Evolutionary conservation across 2,113 vertebrate species (phyloP).

Genomic region (Cyanoderma ruficeps): DNA sequence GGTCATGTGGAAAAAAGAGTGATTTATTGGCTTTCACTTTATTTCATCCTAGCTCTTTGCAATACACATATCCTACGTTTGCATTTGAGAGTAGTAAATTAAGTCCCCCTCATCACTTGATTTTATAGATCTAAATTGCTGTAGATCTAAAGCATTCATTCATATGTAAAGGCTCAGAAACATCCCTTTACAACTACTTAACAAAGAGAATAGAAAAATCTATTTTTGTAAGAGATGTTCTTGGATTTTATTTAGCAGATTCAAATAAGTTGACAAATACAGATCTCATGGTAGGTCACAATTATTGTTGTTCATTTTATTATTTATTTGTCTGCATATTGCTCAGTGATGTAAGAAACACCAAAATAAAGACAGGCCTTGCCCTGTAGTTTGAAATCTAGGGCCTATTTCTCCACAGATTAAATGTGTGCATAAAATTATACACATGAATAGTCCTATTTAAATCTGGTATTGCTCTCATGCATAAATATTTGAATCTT

Average conservation of each 20-base stretch:
- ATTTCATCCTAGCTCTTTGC: neutral
- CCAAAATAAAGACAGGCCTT: constrained; percentile 7
- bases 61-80: neutral
- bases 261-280: constrained; percentile 4
- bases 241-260: constrained; percentile 21
- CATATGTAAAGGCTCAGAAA: neutral
- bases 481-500: constrained; percentile 43
- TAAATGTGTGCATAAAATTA: constrained; percentile 31
- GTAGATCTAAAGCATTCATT: neutral
- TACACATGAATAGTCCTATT: constrained; percentile 27
- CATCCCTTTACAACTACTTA: neutral
- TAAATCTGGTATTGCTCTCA: constrained; percentile 19
- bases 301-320: neutral
- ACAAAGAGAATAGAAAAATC: neutral
- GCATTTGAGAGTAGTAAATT: neutral
- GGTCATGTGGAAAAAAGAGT: neutral
- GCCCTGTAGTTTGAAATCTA: neutral
- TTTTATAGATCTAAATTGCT: neutral
- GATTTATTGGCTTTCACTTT: neutral
- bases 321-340: constrained; percentile 43
- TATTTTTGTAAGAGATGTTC: neutral
- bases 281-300: neutral
- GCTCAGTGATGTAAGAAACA: constrained; percentile 11
- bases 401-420: constrained; percentile 3
- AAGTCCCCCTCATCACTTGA: neutral